Percentiles rank a stretch among this genome's conserved stretches.
Evolutionary conservation across 1,140 invertebrate species (phyloP).

Genomic region (Caenorhabditis latens): DNA sequence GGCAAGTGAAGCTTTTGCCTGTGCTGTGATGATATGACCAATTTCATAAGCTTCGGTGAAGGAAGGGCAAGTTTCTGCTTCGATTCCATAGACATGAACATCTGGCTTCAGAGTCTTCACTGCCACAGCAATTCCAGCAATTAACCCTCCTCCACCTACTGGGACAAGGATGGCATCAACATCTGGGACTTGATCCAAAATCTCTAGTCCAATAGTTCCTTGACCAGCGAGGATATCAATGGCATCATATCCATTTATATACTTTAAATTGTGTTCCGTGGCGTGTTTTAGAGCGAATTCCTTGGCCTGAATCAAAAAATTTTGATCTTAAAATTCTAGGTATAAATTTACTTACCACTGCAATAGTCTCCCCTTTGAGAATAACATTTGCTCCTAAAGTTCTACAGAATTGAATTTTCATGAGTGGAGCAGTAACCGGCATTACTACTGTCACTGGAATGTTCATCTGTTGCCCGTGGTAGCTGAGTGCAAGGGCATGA

Average conservation of each 20-base stretch:
- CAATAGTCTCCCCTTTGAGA: constrained; percentile 87
- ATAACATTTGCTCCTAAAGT: constrained; percentile 88
- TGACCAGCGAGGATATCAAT: constrained; percentile 93
- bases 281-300: constrained; percentile 84
- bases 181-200: constrained; percentile 84
- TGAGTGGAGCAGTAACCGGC: constrained; percentile 90
- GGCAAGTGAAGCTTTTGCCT: constrained; percentile 86
- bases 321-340: neutral
- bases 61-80: constrained; percentile 89
- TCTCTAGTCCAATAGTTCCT: constrained; percentile 91
- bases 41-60: constrained; percentile 85
- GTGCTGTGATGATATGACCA: constrained; percentile 83
- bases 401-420: constrained; percentile 90
- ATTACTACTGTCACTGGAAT: constrained; percentile 93
- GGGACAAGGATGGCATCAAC: constrained; percentile 83
- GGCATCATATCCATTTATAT: constrained; percentile 93
- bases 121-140: constrained; percentile 89
- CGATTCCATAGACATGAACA: constrained; percentile 85
- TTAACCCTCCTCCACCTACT: constrained; percentile 89
- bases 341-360: constrained; percentile 80
- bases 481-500: constrained; percentile 89
- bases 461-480: constrained; percentile 86
- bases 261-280: constrained; percentile 84
- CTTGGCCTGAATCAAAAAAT: constrained; percentile 81
- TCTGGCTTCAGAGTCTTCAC: constrained; percentile 87